Conservation (phyloP, 2,888 invertebrate genomes). For the Meteorus colon region DNA sequence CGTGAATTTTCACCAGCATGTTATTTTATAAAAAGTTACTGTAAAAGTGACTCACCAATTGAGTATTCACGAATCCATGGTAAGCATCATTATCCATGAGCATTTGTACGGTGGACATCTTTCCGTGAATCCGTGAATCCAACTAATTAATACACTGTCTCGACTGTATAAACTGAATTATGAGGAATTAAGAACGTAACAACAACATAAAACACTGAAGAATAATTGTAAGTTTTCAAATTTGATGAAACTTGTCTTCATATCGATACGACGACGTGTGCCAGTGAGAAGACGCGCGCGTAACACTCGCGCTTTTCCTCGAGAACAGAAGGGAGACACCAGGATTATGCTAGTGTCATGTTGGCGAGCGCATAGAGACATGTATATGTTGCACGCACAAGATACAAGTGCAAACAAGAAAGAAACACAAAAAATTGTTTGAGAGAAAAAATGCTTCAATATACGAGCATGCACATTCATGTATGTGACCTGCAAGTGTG, state of each 20-base stretch:
- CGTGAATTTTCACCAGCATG: background rate
- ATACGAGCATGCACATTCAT: background rate
- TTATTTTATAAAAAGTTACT: background rate
- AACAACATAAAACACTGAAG: no score
- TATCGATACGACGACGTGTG: conserved; percentile 11
- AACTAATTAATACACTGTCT: background rate
- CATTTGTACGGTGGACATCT: conserved; percentile 31
- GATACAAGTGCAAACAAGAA: background rate
- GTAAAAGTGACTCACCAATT: conserved; percentile 27
- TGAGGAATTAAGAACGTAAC: background rate
- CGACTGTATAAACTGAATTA: background rate
- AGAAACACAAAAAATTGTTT: background rate
- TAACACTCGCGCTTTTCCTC: conserved; percentile 30
- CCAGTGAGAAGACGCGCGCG: background rate
- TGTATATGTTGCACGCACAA: conserved; percentile 22
- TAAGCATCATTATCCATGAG: conserved; percentile 23
- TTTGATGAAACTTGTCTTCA: background rate
- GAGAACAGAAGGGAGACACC: background rate
- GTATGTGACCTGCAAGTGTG: conserved; percentile 22
- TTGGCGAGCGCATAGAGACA: background rate
- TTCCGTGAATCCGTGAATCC: background rate
- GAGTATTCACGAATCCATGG: conserved; percentile 28
- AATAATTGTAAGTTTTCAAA: background rate
- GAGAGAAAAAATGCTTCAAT: background rate
- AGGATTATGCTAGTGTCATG: conserved; percentile 1